These are phyloP conservation scores for Paelopatides confundens DNA, from an alignment of 53 echinoderm and acorn worm genomes.

Conservation along the genomic window DNA sequence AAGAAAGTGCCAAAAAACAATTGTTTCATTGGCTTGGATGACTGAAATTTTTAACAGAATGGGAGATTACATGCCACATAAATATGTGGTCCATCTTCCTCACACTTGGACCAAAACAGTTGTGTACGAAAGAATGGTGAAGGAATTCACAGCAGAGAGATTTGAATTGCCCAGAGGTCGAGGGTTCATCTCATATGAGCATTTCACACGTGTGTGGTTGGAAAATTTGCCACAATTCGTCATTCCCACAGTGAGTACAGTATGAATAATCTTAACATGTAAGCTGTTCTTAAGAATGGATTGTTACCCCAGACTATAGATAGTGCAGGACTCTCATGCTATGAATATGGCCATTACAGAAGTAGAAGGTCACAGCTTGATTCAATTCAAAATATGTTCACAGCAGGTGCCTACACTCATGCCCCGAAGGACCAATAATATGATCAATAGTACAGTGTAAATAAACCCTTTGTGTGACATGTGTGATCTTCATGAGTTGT, in stretches of 20 bases:
- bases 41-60: not conserved
- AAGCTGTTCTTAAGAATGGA: not conserved
- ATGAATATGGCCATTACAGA: too few relatives aligned
- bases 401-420: too few relatives aligned
- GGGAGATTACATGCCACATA: constrained; percentile 32
- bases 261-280: not conserved
- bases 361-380: too few relatives aligned
- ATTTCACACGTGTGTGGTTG: not conserved
- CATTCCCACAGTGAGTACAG: constrained; percentile 1
- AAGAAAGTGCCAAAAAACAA: not conserved
- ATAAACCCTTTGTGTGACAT: too few relatives aligned
- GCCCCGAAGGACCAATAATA: too few relatives aligned
- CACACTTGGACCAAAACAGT: not conserved
- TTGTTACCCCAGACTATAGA: too few relatives aligned
- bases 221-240: not conserved
- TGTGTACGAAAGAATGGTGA: constrained; percentile 1
- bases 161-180: not conserved
- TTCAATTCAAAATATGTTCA: too few relatives aligned
- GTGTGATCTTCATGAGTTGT: too few relatives aligned
- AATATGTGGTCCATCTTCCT: not conserved
- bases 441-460: too few relatives aligned
- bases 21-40: not conserved
- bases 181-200: not conserved
- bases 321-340: too few relatives aligned
- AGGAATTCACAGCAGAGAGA: not conserved